Percentiles rank a stretch among this genome's conserved stretches.
These are phyloP conservation scores for Trinorchestia longiramus DNA, from an alignment of 1,140 invertebrate genomes.

Conservation along the genomic window DNA sequence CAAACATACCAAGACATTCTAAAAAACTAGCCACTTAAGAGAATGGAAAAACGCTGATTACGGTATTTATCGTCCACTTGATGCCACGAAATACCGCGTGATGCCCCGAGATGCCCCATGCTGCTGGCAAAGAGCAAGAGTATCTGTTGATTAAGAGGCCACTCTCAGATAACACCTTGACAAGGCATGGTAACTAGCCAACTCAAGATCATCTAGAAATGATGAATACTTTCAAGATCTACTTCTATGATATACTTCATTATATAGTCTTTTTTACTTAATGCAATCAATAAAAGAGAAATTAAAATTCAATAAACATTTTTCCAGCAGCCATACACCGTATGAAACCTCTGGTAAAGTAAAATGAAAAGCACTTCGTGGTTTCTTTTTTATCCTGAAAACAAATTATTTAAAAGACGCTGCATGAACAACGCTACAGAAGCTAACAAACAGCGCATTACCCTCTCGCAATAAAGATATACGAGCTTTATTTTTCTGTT, in stretches of 20 bases:
- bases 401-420: not conserved
- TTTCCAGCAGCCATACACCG: too few species aligned
- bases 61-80: not conserved
- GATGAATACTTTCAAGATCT: not conserved
- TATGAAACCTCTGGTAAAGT: not conserved
- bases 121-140: not conserved
- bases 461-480: not conserved
- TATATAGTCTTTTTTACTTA: not conserved
- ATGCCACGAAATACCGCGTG: not conserved
- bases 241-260: not conserved
- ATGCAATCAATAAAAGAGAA: not conserved
- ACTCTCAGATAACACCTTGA: not conserved
- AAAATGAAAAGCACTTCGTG: not conserved
- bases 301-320: not conserved
- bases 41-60: not conserved
- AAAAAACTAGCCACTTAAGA: not conserved
- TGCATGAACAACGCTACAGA: not conserved
- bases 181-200: not conserved
- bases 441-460: not conserved
- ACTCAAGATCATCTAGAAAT: not conserved
- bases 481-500: not conserved
- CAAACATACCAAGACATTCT: too few species aligned
- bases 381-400: not conserved
- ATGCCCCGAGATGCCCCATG: too few species aligned
- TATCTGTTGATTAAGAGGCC: not conserved